Percentiles rank a stretch among this genome's conserved stretches.
phyloP scores from a whole-genome alignment of 2,113 vertebrate species.

The Ranitomeya variabilis region DNA sequence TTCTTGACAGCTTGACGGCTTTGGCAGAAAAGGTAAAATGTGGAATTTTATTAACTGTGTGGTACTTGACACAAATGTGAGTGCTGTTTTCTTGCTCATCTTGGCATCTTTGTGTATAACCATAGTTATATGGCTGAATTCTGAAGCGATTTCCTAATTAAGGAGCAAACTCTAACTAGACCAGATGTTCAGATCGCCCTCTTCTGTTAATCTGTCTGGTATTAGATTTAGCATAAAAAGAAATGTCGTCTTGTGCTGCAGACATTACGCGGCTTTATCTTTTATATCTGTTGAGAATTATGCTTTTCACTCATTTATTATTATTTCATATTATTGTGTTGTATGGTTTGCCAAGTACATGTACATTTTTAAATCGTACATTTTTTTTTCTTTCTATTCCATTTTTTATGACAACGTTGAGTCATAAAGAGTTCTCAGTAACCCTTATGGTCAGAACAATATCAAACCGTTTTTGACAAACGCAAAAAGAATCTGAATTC shows the following conservation, averaged over 20 bases:
- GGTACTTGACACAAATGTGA: conserved; percentile 36
- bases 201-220: background rate
- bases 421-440: too few relatives aligned
- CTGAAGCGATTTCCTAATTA: background rate
- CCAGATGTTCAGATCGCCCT: conserved; percentile 3
- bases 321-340: too few relatives aligned
- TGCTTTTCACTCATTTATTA: background rate
- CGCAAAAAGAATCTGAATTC: too few relatives aligned
- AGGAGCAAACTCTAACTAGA: background rate
- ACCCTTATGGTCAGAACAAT: too few relatives aligned
- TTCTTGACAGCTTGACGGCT: conserved; percentile 88
- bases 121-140: background rate
- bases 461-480: too few relatives aligned
- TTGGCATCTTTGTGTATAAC: background rate
- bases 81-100: conserved; percentile 20
- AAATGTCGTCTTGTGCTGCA: background rate
- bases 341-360: too few relatives aligned
- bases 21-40: conserved; percentile 89
- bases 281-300: too few relatives aligned
- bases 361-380: too few relatives aligned
- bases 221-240: background rate
- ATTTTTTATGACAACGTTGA: too few relatives aligned
- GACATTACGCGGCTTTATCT: background rate
- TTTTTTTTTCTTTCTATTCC: too few relatives aligned
- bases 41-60: conserved; percentile 32